Percentiles rank a stretch among this genome's conserved stretches.
phyloP scores from a whole-genome alignment of 2,888 invertebrate species.

The Thyatira batis region DNA sequence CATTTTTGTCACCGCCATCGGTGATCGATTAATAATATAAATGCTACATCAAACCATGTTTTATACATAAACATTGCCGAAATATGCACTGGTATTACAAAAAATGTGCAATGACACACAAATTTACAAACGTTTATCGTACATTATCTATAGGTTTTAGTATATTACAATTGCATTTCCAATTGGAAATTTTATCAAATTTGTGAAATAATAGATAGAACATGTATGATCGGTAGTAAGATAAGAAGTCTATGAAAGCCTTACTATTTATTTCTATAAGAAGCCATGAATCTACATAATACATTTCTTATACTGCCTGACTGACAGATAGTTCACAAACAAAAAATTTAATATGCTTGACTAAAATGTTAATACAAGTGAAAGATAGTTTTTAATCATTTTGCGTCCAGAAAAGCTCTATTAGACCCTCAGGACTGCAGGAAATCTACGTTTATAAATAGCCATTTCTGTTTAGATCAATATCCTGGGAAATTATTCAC shows the following conservation, averaged over 20 bases:
- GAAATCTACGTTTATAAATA: too few relatives aligned
- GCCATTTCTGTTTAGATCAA: too few relatives aligned
- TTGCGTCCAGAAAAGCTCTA: too few relatives aligned
- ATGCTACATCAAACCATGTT: conserved; percentile 29
- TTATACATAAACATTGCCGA: conserved; percentile 63
- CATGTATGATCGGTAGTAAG: conserved; percentile 21
- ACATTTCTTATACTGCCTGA: too few relatives aligned
- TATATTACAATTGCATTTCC: conserved; percentile 24
- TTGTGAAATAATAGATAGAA: conserved; percentile 16
- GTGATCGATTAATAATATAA: conserved; percentile 42
- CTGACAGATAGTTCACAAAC: too few relatives aligned
- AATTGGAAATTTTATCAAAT: conserved; percentile 23
- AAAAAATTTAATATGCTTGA: too few relatives aligned
- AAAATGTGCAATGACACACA: conserved; percentile 25
- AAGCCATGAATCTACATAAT: too few relatives aligned
- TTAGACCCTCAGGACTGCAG: too few relatives aligned
- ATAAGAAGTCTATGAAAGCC: conserved; percentile 9
- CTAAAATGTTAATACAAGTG: too few relatives aligned
- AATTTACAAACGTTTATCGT: conserved; percentile 39
- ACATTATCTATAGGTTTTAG: neutral
- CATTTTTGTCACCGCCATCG: conserved; percentile 48
- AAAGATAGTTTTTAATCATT: too few relatives aligned
- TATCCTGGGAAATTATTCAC: too few relatives aligned
- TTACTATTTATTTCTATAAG: neutral
- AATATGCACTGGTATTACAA: conserved; percentile 16